A percentile compares a stretch with the other conserved stretches of the same genome.
Conservation (phyloP, 1,140 invertebrate genomes). For the Melanaphis sacchari region DNA sequence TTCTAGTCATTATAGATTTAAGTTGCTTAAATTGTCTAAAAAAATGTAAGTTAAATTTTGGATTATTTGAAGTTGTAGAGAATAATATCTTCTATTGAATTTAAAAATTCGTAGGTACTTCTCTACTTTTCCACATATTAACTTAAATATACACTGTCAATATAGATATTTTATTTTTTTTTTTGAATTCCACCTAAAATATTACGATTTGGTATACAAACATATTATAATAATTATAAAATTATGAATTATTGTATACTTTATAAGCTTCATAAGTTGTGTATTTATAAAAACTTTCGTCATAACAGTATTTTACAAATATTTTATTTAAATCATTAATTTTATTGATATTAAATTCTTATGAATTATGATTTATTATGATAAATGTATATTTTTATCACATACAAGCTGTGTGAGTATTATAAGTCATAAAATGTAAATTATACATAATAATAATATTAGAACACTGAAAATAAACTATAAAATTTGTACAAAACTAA, state of each 20-base stretch:
- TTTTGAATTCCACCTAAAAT: neutral
- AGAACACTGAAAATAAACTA: neutral
- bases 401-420: neutral
- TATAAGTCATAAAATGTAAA: neutral
- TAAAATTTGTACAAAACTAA: neutral
- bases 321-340: neutral
- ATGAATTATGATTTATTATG: constrained; percentile 3
- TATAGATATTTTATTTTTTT: neutral
- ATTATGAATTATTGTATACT: neutral
- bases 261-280: neutral
- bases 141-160: neutral
- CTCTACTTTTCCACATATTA: neutral
- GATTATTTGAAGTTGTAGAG: neutral
- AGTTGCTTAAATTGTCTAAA: neutral
- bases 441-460: neutral
- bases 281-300: too few species aligned
- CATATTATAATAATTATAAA: neutral
- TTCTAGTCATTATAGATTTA: neutral
- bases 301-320: neutral
- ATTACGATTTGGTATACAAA: neutral
- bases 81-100: neutral
- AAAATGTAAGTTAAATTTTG: neutral
- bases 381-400: neutral
- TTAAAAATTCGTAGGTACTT: neutral
- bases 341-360: neutral